These are phyloP conservation scores for Dendrolimus houi DNA, from an alignment of 2,888 invertebrate species.

Conservation along the genomic window DNA sequence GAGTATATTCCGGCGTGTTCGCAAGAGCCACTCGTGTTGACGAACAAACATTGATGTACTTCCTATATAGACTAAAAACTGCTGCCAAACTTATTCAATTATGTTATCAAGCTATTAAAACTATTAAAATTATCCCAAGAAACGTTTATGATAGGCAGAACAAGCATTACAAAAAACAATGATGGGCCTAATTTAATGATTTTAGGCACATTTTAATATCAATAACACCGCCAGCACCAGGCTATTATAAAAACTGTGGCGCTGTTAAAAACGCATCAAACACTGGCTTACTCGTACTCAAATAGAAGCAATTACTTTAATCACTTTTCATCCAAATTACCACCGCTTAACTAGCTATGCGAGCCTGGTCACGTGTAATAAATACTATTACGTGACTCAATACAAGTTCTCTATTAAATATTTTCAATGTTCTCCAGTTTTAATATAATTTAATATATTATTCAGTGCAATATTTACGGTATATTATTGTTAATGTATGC, in stretches of 20 bases:
- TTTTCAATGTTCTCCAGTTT: not conserved
- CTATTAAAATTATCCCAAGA: too few relatives aligned
- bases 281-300: constrained; percentile 13
- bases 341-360: constrained; percentile 29
- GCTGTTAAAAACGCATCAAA: constrained; percentile 52
- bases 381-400: constrained; percentile 4
- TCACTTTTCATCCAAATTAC: constrained; percentile 21
- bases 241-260: constrained; percentile 26
- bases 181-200: not conserved
- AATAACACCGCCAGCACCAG: constrained; percentile 23
- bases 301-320: constrained; percentile 26
- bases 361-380: constrained; percentile 12
- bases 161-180: too few relatives aligned
- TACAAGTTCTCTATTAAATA: not conserved
- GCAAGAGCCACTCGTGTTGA: too few relatives aligned
- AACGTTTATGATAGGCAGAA: too few relatives aligned
- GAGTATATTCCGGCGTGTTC: too few relatives aligned
- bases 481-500: constrained; percentile 1
- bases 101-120: too few relatives aligned
- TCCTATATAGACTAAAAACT: too few relatives aligned
- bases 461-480: too few relatives aligned
- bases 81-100: too few relatives aligned
- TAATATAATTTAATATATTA: too few relatives aligned
- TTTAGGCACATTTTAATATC: constrained; percentile 1
- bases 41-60: too few relatives aligned